Evolutionary conservation across 2,113 vertebrate genomes (phyloP), one percentile per base, ranked within the genome.

Genomic region (Cichladusa arquata): DNA sequence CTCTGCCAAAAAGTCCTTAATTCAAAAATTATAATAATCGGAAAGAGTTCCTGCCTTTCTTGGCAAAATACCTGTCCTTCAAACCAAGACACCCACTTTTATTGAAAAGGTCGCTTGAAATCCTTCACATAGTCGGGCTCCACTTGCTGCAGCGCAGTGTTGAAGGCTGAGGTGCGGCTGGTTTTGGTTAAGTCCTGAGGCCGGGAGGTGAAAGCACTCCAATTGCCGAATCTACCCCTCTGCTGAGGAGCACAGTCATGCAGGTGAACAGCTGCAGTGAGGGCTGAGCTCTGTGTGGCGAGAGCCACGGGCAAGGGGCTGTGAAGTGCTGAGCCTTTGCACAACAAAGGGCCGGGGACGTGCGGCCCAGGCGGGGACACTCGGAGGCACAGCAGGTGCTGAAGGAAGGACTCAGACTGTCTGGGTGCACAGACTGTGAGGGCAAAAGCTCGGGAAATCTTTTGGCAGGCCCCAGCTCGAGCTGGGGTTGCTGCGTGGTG

Each of bases 241-340:
- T 18, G 8, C 1, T 5, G n/a, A 25, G 53, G 60, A 6, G 28
- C 7, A 8, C 23, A 1, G 6, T 13, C 2, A 7, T 1, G 33
- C 38, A 5, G 69, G 38, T 6, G 31, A 36, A 25, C 19, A 34
- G 74, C 57, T 22, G 34, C 14, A 0, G 6, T 5, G 18, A 14
- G 33, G 51, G 28, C 11, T 25, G 67, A 51, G 44, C 45, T 28
- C 26, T 20, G 44, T 5, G 50, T 11, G 58, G 26, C 3, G 12
- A 44, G 2, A 19, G 11, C 38, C 11, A 15, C 16, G 24, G 28
- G 23, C 26, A 8, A n/a, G 23, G 51, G 33, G 19, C 86, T 8
- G 23, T 11, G 45, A 24, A 14, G 23, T 4, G 86, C 53, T 24
- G 28, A 24, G 15, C 2, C 19, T 66, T 24, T 29, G 33, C 69